phyloP scores from a whole-genome alignment of 2,797 vertebrate genomes.

The Notamacropus eugenii region DNA sequence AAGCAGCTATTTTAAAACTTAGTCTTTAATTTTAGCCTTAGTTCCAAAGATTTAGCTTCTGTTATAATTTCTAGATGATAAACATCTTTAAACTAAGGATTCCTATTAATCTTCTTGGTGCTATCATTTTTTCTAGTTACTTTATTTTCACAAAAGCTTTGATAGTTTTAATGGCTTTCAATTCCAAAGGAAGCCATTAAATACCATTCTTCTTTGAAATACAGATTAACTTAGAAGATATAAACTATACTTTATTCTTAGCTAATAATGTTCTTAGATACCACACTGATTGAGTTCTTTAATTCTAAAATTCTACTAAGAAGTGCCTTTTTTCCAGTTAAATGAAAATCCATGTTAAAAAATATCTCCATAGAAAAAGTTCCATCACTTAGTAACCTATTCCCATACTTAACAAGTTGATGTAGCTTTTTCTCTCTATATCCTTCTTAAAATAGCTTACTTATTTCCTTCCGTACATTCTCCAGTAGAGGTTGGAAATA shows the following conservation, averaged over 20 bases:
- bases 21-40: slow-evolving; percentile 36
- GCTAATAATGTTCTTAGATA: background rate
- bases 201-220: background rate
- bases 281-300: slow-evolving; percentile 6
- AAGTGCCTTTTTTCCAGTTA: slow-evolving; percentile 19
- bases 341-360: slow-evolving; percentile 25
- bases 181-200: background rate
- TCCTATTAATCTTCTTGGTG: background rate
- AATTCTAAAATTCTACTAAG: slow-evolving; percentile 11
- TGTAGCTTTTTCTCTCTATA: background rate
- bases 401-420: background rate
- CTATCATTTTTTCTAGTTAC: background rate
- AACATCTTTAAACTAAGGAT: background rate
- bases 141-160: background rate
- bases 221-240: background rate
- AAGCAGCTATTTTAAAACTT: slow-evolving; percentile 56
- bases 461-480: background rate
- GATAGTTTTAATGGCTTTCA: background rate
- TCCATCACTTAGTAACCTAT: slow-evolving; percentile 4
- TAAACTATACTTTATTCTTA: background rate
- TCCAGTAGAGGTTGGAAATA: background rate
- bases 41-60: background rate
- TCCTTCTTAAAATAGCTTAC: background rate
- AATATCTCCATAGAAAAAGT: slow-evolving; percentile 39
- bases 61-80: background rate